Conservation (phyloP, 2,888 invertebrate species). For the Drosophila picticornis region DNA sequence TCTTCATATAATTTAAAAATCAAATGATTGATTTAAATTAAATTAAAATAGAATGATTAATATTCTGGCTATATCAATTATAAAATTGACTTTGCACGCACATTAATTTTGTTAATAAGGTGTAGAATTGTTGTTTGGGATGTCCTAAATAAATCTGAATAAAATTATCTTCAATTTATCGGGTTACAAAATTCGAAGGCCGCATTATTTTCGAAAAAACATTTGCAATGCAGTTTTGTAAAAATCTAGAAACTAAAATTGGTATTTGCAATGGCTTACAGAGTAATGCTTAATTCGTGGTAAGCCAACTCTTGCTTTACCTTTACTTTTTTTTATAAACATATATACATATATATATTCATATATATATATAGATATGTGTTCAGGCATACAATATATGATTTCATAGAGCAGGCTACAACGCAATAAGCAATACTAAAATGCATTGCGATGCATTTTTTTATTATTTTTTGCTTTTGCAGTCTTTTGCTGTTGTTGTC, state of each 20-base stretch:
- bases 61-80: neutral
- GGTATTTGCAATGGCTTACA: neutral
- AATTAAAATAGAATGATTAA: neutral
- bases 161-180: neutral
- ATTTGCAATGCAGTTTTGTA: neutral
- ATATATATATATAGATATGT: neutral
- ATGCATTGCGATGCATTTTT: constrained; percentile 69
- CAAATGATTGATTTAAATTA: neutral
- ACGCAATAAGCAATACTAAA: constrained; percentile 69
- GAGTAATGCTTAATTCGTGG: constrained; percentile 48
- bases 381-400: constrained; percentile 44
- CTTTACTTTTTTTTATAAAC: constrained; percentile 44
- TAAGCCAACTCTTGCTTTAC: constrained; percentile 19
- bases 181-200: neutral
- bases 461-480: constrained; percentile 35
- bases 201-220: neutral
- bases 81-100: neutral
- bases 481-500: constrained; percentile 33
- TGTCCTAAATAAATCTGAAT: neutral
- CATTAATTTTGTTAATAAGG: neutral
- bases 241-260: neutral
- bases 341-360: neutral
- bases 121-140: neutral
- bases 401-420: constrained; percentile 68
- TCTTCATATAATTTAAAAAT: neutral